Conservation (phyloP, 2,888 invertebrate species). For the Pterostichus madidus region DNA sequence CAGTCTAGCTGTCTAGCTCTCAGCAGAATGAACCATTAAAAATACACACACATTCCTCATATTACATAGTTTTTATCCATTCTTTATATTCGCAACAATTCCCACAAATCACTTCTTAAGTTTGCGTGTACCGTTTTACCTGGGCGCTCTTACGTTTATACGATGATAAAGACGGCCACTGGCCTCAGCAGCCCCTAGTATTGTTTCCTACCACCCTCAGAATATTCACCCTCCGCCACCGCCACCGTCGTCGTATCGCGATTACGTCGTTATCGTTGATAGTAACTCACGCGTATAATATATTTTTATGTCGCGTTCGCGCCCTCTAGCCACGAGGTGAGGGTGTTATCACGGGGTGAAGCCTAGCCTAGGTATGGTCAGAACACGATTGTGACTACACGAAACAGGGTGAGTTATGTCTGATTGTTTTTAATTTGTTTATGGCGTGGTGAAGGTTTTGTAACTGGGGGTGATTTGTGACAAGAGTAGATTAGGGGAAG, state of each 20-base stretch:
- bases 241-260: conserved; percentile 20
- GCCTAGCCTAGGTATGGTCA: no score
- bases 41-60: no score
- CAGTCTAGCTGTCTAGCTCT: no score
- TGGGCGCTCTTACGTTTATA: conserved; percentile 27
- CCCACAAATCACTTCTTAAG: no score
- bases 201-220: no score
- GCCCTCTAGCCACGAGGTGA: neutral
- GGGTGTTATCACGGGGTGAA: neutral
- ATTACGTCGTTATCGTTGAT: conserved; percentile 45
- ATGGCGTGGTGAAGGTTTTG: conserved; percentile 21
- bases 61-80: no score
- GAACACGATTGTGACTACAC: neutral
- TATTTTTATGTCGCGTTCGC: conserved; percentile 39
- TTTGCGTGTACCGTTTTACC: neutral
- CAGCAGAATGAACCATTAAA: no score
- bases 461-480: neutral
- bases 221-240: neutral
- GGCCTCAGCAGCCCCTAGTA: neutral
- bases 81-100: neutral
- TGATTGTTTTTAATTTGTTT: conserved; percentile 36
- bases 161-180: conserved; percentile 37
- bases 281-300: conserved; percentile 49
- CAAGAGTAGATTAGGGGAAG: neutral
- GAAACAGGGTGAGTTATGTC: neutral